A percentile compares a stretch with the other conserved stretches of the same genome.
Conservation (phyloP, 2,113 vertebrate genomes). For the Carassius auratus region DNA sequence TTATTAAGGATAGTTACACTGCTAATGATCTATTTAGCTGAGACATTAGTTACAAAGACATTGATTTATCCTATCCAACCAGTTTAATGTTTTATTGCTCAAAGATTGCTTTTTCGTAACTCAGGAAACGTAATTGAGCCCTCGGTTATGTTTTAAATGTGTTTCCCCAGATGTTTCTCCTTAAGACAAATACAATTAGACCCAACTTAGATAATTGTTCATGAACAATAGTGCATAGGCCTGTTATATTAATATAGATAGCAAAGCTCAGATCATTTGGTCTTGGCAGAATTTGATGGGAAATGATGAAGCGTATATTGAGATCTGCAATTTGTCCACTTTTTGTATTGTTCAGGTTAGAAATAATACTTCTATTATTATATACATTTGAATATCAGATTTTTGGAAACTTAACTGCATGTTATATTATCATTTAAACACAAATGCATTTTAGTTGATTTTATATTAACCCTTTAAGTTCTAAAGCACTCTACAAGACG, state of each 20-base stretch:
- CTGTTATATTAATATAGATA: neutral
- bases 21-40: neutral
- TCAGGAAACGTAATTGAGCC: neutral
- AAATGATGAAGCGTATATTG: neutral
- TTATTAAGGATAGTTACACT: neutral
- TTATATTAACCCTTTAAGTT: neutral
- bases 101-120: neutral
- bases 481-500: neutral
- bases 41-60: neutral
- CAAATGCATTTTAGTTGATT: neutral
- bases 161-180: constrained; percentile 17
- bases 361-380: no score
- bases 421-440: neutral
- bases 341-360: no score
- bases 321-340: neutral
- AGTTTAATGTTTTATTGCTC: neutral
- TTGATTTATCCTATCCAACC: neutral
- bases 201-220: neutral
- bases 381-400: no score
- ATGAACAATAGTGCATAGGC: neutral
- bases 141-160: constrained; percentile 4
- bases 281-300: neutral
- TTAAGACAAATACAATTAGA: constrained; percentile 3
- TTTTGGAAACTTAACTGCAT: no score
- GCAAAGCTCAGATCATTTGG: neutral